Evolutionary conservation across 2,888 invertebrate genomes (phyloP), one percentile per base, ranked within the genome.

Genomic region (Lasioglossum marginatum): DNA sequence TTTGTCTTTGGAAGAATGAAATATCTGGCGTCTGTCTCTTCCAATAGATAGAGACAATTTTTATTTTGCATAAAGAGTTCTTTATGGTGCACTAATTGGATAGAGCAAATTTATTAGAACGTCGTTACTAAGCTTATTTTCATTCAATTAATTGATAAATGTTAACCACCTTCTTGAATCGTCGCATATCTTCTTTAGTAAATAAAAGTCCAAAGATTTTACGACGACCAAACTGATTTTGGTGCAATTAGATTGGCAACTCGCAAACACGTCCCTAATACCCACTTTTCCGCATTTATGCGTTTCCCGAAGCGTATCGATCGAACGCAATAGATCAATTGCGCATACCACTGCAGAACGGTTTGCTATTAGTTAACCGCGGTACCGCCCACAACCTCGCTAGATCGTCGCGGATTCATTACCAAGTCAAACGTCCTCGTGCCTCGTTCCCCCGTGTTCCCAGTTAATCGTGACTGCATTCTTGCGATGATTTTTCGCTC

Each of bases 401-500:
- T 70, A 40, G 40, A 70, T 70, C 70, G 70, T 70, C 70, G 40
- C 31, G 45, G 48, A 66, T 73, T 74, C 79, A 74, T 74, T 45
- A 63, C 37, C 70, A 70, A 77, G 68, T 52, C 48, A 52, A 70
- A 70, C 63, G 72, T 82, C 74, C 37, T 52, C 43, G 45, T 48
- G 37, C 34, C 68, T 63, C 27, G 10, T 48, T 34, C 34, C 57
- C 73, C 34, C 31, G 34, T 63, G 45, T 76, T 76, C 4, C 63
- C n/a, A 14, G 52, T 34, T 37, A 76, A 81, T 48, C 73, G 45
- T 0, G 79, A 34, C 79, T 60, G 72, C 72, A 79, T 79, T 73
- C 60, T 72, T 34, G 34, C 43, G n/a, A 57, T 57, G 23, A 23
- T 16, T 31, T 68, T 77, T 77, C 34, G 34, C 52, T 70, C 37